Base-by-base conservation (phyloP, 23 tunicate species). In the Corella eumyota region DNA sequence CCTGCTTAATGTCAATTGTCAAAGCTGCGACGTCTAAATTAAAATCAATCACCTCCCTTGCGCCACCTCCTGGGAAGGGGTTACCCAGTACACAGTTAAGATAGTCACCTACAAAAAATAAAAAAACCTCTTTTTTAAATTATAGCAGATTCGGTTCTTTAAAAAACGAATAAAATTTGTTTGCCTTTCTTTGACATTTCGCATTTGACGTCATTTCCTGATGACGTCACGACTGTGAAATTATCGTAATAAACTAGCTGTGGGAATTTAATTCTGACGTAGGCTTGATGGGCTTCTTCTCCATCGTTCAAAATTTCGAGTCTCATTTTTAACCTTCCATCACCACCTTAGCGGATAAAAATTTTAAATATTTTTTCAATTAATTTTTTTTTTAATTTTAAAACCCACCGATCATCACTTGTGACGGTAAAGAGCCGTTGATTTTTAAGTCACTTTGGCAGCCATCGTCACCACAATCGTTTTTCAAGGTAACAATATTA, bases 281-380 rank as follows among this genome's bases (percentile, higher is more conserved):
- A 37, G 24, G 92, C 92, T 61, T 75, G 70, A 38, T 82, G 92
- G 32, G 92, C 82, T 48, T 82, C 92, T 62, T 82, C 92, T 21
- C 81, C 82, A 13, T 44, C 51, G 47, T 74, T 82, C 0, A 61
- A n/a, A n/a, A 82, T 81, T 13, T 66, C 30, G 0, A 82, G 25
- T 7, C 21, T 73, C 31, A 80, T 24, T 19, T 2, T 35, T 6
- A 65, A 38, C 29, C 26, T 52, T 23, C 58, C 55, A 40, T 54
- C 65, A 6, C 62, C 49, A 6, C 72, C 79, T 65, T 13, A 40
- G 62, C 19, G 62, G 9, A 47, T 19, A 47, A 60, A 60, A 9
- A 11, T 7, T 20, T 53, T 53, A 7, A 53, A 7, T 53, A 13
- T 53, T 19, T 7, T 17, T 53, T 53, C 25, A 53, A 53, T 53